phyloP scores from a whole-genome alignment of 2,888 invertebrate genomes.

The Aspidiotus destructor region DNA sequence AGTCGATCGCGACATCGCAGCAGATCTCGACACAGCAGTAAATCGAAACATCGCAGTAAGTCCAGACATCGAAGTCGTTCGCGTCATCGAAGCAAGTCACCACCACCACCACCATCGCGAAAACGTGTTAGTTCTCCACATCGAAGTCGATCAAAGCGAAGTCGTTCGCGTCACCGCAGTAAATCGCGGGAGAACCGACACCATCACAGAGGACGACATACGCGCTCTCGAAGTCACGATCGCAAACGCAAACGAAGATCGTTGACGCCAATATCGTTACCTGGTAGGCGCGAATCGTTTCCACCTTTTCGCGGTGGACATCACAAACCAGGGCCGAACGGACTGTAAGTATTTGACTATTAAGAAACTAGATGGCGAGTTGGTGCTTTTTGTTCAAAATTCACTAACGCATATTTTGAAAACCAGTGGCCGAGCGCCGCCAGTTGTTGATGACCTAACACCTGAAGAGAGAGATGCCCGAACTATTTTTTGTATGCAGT shows the following conservation, averaged over 20 bases:
- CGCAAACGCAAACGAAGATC: slow-evolving; percentile 37
- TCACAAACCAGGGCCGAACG: slow-evolving; percentile 44
- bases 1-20: slow-evolving; percentile 34
- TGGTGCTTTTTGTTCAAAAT: background rate
- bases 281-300: slow-evolving; percentile 42
- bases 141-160: slow-evolving; percentile 38
- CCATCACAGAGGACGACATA: slow-evolving; percentile 36
- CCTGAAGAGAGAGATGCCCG: slow-evolving; percentile 98
- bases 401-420: background rate
- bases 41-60: slow-evolving; percentile 32
- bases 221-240: slow-evolving; percentile 37
- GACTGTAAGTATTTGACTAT: slow-evolving; percentile 41
- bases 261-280: slow-evolving; percentile 40
- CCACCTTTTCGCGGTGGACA: slow-evolving; percentile 36
- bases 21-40: slow-evolving; percentile 21
- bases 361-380: background rate
- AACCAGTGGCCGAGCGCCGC: slow-evolving; percentile 37
- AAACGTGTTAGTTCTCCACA: slow-evolving; percentile 19
- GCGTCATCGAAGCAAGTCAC: slow-evolving; percentile 37
- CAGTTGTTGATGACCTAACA: slow-evolving; percentile 64
- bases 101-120: slow-evolving; percentile 13
- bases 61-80: slow-evolving; percentile 32
- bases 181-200: slow-evolving; percentile 19
- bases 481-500: slow-evolving; percentile 97
- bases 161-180: slow-evolving; percentile 33